These are phyloP conservation scores for Agriopis aurantiaria DNA, from an alignment of 2,888 invertebrate genomes.

Conservation along the genomic window DNA sequence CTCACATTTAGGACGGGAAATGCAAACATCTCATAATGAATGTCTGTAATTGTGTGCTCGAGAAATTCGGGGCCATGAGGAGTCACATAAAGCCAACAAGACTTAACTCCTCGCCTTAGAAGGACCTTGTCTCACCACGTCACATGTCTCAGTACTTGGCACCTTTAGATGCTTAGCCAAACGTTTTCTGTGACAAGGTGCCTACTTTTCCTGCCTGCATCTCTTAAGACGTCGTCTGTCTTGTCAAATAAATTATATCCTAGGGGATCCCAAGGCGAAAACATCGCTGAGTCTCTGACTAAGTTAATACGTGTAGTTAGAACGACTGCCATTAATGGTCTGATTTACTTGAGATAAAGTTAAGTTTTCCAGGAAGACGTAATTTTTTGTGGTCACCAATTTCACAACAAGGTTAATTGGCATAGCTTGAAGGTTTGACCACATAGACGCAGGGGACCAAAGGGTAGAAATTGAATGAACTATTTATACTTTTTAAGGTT, in stretches of 20 bases:
- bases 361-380: background rate
- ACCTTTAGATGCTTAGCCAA: background rate
- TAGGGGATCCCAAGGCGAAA: conserved; percentile 24
- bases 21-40: conserved; percentile 38
- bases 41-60: conserved; percentile 36
- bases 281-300: conserved; percentile 21
- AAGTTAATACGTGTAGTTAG: conserved; percentile 17
- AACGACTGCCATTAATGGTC: conserved; percentile 9
- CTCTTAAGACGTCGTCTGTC: conserved; percentile 24
- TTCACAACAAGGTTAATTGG: background rate
- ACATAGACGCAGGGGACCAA: no score
- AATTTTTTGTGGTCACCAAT: background rate
- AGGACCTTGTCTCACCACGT: conserved; percentile 14
- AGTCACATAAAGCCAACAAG: conserved; percentile 17
- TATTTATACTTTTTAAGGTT: no score
- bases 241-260: conserved; percentile 34
- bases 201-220: background rate
- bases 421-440: no score
- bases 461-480: no score
- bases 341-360: conserved; percentile 1
- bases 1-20: conserved; percentile 29
- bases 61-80: conserved; percentile 23
- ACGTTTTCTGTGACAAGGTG: conserved; percentile 17
- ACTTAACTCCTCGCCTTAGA: background rate
- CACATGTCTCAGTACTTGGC: background rate